Conservation (phyloP, 2,797 vertebrate genomes). For the Bovichtus variegatus region DNA sequence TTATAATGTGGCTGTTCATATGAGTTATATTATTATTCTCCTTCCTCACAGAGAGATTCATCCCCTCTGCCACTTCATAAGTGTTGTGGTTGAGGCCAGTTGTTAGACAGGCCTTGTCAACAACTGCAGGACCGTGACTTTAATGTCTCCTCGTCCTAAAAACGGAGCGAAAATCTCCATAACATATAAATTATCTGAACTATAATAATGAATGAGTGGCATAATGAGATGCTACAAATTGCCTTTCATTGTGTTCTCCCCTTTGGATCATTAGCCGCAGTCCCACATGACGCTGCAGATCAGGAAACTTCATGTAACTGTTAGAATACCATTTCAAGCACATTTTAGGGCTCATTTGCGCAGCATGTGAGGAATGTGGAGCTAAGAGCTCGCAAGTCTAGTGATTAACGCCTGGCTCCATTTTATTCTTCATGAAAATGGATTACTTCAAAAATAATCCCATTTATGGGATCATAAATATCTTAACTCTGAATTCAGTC, state of each 20-base stretch:
- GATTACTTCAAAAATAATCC: slow-evolving; percentile 77
- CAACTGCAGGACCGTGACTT: slow-evolving; percentile 34
- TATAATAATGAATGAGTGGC: slow-evolving; percentile 66
- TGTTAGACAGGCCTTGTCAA: slow-evolving; percentile 56
- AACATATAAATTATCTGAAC: slow-evolving; percentile 56
- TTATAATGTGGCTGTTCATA: slow-evolving; percentile 64
- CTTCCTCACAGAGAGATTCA: slow-evolving; percentile 40
- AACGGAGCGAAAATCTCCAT: slow-evolving; percentile 28
- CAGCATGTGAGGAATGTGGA: slow-evolving; percentile 64
- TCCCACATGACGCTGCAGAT: slow-evolving; percentile 67
- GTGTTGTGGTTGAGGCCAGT: slow-evolving; percentile 49
- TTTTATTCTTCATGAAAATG: slow-evolving; percentile 69
- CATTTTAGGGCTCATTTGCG: slow-evolving; percentile 78
- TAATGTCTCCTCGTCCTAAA: slow-evolving; percentile 36
- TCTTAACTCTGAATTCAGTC: slow-evolving; percentile 58
- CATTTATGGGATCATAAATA: slow-evolving; percentile 80
- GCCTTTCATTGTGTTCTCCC: slow-evolving; percentile 64
- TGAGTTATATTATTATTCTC: slow-evolving; percentile 58
- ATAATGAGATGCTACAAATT: slow-evolving; percentile 71
- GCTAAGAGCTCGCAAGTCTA: slow-evolving; percentile 55
- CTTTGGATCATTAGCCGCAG: slow-evolving; percentile 72
- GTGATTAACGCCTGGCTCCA: slow-evolving; percentile 70
- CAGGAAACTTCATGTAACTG: slow-evolving; percentile 65
- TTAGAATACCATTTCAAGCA: slow-evolving; percentile 61
- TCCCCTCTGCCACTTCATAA: slow-evolving; percentile 35